Evolutionary conservation across 2,113 vertebrate species (phyloP).

Genomic region (Arenaria interpres): DNA sequence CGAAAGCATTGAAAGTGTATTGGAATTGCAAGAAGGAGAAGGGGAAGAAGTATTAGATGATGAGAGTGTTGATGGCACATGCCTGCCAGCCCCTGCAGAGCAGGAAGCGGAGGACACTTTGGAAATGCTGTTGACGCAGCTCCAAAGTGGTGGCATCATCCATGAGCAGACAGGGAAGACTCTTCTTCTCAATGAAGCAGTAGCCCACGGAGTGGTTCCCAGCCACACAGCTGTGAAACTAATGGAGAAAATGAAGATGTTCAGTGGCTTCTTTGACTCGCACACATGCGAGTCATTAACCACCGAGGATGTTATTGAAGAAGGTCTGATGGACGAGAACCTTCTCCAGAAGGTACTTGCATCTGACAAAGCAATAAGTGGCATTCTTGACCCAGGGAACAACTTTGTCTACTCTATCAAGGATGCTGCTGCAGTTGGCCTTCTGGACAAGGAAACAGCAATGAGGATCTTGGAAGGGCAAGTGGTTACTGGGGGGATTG

Average conservation of each 20-base stretch:
- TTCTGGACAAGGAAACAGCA: conserved; percentile 85
- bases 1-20: accelerated
- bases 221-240: conserved; percentile 87
- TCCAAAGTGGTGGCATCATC: conserved; percentile 81
- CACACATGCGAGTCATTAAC: conserved; percentile 78
- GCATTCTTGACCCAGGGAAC: conserved; percentile 82
- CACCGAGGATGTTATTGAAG: conserved; percentile 84
- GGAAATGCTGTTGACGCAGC: conserved; percentile 75
- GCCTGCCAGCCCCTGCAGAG: background rate
- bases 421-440: conserved; percentile 83
- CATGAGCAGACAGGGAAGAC: conserved; percentile 73
- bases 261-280: conserved; percentile 89
- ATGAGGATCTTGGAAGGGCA: conserved; percentile 88
- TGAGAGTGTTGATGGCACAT: background rate
- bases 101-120: conserved; percentile 64
- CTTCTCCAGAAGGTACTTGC: conserved; percentile 85
- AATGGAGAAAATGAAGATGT: conserved; percentile 85
- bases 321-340: conserved; percentile 87
- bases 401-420: conserved; percentile 79
- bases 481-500: conserved; percentile 90
- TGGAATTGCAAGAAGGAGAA: background rate
- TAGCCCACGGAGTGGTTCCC: conserved; percentile 80
- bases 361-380: conserved; percentile 87
- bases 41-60: background rate
- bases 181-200: conserved; percentile 86